Percentiles rank a stretch among this genome's conserved stretches.
Conservation (phyloP, 1,140 invertebrate species). For the Druon quercuslanigerum region DNA sequence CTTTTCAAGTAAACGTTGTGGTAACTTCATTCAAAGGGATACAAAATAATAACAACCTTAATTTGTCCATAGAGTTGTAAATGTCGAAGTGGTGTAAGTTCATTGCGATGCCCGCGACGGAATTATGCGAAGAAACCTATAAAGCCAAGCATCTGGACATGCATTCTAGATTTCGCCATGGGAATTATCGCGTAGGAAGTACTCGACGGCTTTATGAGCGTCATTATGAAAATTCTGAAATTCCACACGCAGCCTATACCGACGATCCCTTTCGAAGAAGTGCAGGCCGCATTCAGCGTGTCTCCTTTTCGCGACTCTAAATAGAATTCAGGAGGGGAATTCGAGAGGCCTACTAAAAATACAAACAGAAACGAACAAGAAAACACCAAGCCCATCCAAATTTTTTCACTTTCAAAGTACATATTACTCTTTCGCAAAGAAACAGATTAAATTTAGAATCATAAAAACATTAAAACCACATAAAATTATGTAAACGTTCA, state of each 20-base stretch:
- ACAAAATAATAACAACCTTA: conserved; percentile 26
- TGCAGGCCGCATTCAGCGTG: neutral
- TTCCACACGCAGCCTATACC: conserved; percentile 21
- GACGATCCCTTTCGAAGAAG: conserved; percentile 12
- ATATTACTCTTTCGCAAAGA: too few species aligned
- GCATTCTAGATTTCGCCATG: conserved; percentile 30
- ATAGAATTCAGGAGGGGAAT: conserved; percentile 5
- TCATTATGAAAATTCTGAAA: conserved; percentile 31
- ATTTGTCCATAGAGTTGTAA: conserved; percentile 17
- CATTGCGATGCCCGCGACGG: conserved; percentile 21
- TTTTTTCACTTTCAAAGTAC: neutral
- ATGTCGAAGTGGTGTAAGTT: conserved; percentile 29
- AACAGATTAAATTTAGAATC: neutral
- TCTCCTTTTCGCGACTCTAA: conserved; percentile 18
- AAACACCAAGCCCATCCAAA: neutral
- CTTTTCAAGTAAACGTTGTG: neutral
- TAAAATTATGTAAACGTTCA: neutral
- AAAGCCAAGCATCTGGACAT: conserved; percentile 27
- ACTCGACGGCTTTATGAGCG: conserved; percentile 21
- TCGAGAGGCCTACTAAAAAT: conserved; percentile 4
- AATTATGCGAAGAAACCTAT: conserved; percentile 25
- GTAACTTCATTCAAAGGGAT: neutral
- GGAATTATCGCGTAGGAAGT: conserved; percentile 29
- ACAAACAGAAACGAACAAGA: neutral
- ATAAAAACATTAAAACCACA: neutral